Base-by-base conservation (phyloP, 2,113 vertebrate genomes). In the Acrocephalus arundinaceus region DNA sequence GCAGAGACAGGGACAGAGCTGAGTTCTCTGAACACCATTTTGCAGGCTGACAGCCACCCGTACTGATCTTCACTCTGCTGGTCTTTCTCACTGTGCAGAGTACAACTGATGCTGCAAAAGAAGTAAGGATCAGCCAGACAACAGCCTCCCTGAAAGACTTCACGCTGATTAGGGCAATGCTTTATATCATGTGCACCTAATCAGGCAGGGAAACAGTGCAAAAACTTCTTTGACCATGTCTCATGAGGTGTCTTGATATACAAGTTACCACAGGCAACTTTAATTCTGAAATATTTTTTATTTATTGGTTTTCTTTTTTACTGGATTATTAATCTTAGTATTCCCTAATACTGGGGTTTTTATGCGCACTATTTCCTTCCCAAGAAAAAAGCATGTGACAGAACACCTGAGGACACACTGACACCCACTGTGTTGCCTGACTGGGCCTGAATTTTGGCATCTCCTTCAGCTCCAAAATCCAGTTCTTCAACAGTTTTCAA, bases 371-470 rank as follows among this genome's bases (percentile, higher is more conserved):
- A 30, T 35, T 72, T 89, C 41, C 22, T 49, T 35, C n/a, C 10
- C 19, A 71, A 27, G 22, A 33, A 63, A 83, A 92, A 78, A 35
- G 6, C 4, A 22, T 18, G 0, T 43, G 33, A 37, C 6, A 41
- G 31, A 65, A 65, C 16, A 61, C 9, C 13, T 0, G 3, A 37
- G 27, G 15, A 22, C 4, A 4, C 24, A 59, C 18, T 0, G 0
- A 82, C 21, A 46, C 5, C 8, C 30, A 37, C 7, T 63, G 45
- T 13, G 5, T 62, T 51, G 17, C 61, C 31, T 24, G 27, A 51
- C 4, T 61, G 20, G 70, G 18, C n/a, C 19, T 84, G 51, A 31
- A 15, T 57, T 66, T 46, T 0, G 1, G 35, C 25, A 30, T 15
- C 17, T n/a, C 63, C 10, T 57, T 51, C 55, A 61, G 21, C 17